Conservation (phyloP, 2,888 invertebrate genomes). For the Apamea anceps region DNA sequence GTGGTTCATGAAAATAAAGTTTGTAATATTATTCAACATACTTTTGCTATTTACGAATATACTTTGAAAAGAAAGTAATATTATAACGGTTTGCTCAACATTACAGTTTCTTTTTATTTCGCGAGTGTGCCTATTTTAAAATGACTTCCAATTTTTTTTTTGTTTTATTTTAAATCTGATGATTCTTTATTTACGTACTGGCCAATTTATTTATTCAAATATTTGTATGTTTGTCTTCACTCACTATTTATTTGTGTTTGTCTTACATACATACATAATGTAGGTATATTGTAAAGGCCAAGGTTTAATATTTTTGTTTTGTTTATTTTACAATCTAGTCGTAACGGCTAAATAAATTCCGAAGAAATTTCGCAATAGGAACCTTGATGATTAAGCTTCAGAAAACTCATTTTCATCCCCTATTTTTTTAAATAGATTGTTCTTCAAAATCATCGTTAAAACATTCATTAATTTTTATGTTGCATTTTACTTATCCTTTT, state of each 20-base stretch:
- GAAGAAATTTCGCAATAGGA: not conserved
- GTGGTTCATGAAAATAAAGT: slow-evolving; percentile 18
- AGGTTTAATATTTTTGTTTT: not conserved
- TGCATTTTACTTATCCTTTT: not conserved
- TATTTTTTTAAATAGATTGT: not conserved
- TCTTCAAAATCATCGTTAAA: not conserved
- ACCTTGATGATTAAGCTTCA: not conserved
- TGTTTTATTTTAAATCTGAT: not conserved
- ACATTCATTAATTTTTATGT: not conserved
- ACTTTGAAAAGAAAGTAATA: slow-evolving; percentile 30
- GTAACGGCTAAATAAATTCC: not conserved
- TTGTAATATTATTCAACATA: not conserved
- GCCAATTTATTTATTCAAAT: slow-evolving; percentile 32
- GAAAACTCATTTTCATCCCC: not conserved
- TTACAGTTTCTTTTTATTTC: not conserved
- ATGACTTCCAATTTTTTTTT: not conserved
- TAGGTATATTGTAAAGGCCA: slow-evolving; percentile 15
- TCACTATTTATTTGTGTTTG: slow-evolving; percentile 15
- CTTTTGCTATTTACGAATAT: slow-evolving; percentile 7
- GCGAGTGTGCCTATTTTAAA: not conserved
- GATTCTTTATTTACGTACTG: slow-evolving; percentile 3
- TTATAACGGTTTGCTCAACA: not conserved
- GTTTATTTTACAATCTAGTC: not conserved
- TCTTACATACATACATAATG: not conserved
- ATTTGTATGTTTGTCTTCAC: not conserved